Evolutionary conservation across 2,888 invertebrate species (phyloP), one percentile per base, ranked within the genome.

Genomic region (Temnothorax rugatulus): DNA sequence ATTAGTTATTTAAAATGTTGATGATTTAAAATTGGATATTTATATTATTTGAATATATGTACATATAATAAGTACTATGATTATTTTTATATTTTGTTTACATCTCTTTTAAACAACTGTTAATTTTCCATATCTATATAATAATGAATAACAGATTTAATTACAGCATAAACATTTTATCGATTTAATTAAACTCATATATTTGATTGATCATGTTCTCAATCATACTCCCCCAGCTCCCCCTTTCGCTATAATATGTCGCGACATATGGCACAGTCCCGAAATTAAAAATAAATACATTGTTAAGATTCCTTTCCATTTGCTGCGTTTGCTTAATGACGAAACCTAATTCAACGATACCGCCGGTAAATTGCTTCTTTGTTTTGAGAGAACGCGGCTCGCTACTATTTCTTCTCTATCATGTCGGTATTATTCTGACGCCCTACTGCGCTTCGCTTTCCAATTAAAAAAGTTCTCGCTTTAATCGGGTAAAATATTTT

Each of bases 401-500:
- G 18, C 25, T 25, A 52, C 34, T 41, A 21, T 41, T 50, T 44
- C 44, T 71, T 57, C 29, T 59, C 18, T 71, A 71, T 59, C 47
- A 21, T 71, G 57, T 69, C 44, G 34, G 29, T 79, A 71, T 79
- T 71, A 79, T 79, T 79, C 57, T 34, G 57, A 44, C 71, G 34
- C 21, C 1, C 34, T 38, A 34, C 57, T 47, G 34, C 21, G 71
- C 47, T 71, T 71, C 44, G 18, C 34, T 47, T 79, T 71, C 57
- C 71, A 71, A 71, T 79, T 79, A 59, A 79, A 79, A 68, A 71
- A 79, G 69, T 71, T 79, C 44, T 11, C 25, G 34, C 34, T 71
- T 66, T 71, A 79, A 79, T 79, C 47, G 21, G 18, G 18, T 79
- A 38, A 59, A 79, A 79, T 71, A 79, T 79, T 79, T 79, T 71